phyloP scores from a whole-genome alignment of 2,113 vertebrate species.

The Silurus meridionalis region DNA sequence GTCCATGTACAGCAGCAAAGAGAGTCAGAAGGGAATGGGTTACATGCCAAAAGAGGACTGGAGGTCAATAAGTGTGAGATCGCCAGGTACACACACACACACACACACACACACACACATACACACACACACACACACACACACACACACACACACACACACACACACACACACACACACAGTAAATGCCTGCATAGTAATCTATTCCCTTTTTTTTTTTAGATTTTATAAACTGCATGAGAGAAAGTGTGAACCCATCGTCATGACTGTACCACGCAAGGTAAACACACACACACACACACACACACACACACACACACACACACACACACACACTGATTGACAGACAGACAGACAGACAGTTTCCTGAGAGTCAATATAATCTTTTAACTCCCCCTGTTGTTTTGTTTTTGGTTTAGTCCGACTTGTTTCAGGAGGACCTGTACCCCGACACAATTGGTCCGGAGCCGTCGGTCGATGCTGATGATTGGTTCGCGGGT shows the following conservation, averaged over 20 bases:
- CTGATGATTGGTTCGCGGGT: slow-evolving; percentile 82
- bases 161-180: slow-evolving; percentile 10
- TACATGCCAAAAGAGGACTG: slow-evolving; percentile 91
- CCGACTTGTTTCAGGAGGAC: slow-evolving; percentile 91
- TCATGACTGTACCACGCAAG: slow-evolving; percentile 84
- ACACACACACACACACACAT: slow-evolving; percentile 10
- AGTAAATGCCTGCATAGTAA: not conserved
- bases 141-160: slow-evolving; percentile 13
- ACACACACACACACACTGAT: not conserved
- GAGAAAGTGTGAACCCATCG: slow-evolving; percentile 81
- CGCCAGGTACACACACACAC: slow-evolving; percentile 72
- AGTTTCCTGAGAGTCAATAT: not conserved
- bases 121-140: slow-evolving; percentile 7
- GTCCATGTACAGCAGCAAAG: slow-evolving; percentile 87
- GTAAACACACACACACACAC: slow-evolving; percentile 54
- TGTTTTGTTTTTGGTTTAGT: slow-evolving; percentile 64
- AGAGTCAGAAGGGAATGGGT: slow-evolving; percentile 88
- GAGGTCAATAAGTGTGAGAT: slow-evolving; percentile 94
- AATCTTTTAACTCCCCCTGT: not conserved
- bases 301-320: not conserved
- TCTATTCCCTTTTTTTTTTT: slow-evolving; percentile 17
- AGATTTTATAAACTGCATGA: slow-evolving; percentile 86
- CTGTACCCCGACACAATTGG: slow-evolving; percentile 85
- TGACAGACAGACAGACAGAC: not conserved
- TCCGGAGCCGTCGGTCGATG: slow-evolving; percentile 81